Evolutionary conservation across 1,140 invertebrate species (phyloP), one percentile per base, ranked within the genome.

Genomic region (Cydia splendana): DNA sequence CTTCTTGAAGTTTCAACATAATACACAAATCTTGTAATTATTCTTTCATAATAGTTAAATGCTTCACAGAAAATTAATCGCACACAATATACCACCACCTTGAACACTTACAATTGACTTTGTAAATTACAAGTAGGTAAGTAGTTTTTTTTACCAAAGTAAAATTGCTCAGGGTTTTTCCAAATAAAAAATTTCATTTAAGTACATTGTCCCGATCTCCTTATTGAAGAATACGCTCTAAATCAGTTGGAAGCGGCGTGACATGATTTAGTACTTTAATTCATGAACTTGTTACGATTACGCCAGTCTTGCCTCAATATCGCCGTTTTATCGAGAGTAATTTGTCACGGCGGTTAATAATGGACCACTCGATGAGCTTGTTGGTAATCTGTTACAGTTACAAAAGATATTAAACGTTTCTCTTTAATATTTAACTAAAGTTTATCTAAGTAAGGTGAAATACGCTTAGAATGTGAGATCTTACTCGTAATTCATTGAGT

Each of bases 261-360:
- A 15, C 30, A 69, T 69, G 65, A 69, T 69, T 69, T 38, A 69
- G 65, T 15, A 18, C 28, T 12, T 38, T 69, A 69, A 69, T 69
- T 69, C 30, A 38, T 38, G 30, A 69, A 69, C 65, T 38, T n/a
- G 30, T 69, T 69, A 69, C 28, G 65, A 69, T 69, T 69, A 69
- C 65, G 65, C 30, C 65, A 69, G 12, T 69, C 30, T 18, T 69
- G 13, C 65, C 38, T 69, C 65, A 69, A 69, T 69, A 69, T 69
- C 65, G 20, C 65, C 38, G 65, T 69, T 69, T 69, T 69, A 69
- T 69, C 65, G 30, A 15, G 30, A 69, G 30, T 42, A 3, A 69
- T 69, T 69, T 69, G 65, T 69, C 65, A 69, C 12, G 13, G 4
- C 28, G 9, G 65, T 69, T 69, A 69, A 69, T 69, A 69, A 69